Conservation (phyloP, 2,888 invertebrate genomes). For the Theodoxus fluviatilis region DNA sequence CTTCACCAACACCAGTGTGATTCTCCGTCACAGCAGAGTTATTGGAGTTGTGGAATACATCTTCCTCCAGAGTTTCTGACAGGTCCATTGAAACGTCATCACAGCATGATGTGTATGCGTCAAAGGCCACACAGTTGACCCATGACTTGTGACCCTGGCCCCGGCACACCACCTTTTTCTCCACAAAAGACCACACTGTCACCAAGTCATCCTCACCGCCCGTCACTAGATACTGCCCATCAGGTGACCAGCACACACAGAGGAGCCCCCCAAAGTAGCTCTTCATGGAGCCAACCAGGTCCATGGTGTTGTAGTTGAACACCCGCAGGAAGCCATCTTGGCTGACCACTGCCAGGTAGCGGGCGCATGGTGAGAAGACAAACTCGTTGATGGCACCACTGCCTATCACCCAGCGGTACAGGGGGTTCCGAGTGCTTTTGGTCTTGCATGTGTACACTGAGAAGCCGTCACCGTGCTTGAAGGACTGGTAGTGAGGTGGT, state of each 20-base stretch:
- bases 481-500: conserved; percentile 91
- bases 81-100: conserved; percentile 67
- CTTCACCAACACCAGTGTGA: too few relatives aligned
- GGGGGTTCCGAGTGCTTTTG: conserved; percentile 92
- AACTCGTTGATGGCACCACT: conserved; percentile 87
- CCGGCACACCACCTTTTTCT: conserved; percentile 92
- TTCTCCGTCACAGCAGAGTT: too few relatives aligned
- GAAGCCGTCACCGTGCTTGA: conserved; percentile 93
- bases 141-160: conserved; percentile 98
- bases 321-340: conserved; percentile 89
- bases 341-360: conserved; percentile 89
- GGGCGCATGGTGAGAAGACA: conserved; percentile 93
- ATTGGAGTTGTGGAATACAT: too few relatives aligned
- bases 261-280: conserved; percentile 98
- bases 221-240: conserved; percentile 87
- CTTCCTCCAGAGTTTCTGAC: too few relatives aligned
- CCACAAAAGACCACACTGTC: conserved; percentile 93
- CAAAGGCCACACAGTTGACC: conserved; percentile 95
- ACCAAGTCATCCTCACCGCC: conserved; percentile 99
- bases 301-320: conserved; percentile 97
- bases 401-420: conserved; percentile 76
- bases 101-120: conserved; percentile 69
- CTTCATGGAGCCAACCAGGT: conserved; percentile 85
- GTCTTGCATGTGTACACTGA: conserved; percentile 95
- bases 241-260: conserved; percentile 98